phyloP scores from a whole-genome alignment of 2,113 vertebrate genomes.

The Atractosteus spatula region DNA sequence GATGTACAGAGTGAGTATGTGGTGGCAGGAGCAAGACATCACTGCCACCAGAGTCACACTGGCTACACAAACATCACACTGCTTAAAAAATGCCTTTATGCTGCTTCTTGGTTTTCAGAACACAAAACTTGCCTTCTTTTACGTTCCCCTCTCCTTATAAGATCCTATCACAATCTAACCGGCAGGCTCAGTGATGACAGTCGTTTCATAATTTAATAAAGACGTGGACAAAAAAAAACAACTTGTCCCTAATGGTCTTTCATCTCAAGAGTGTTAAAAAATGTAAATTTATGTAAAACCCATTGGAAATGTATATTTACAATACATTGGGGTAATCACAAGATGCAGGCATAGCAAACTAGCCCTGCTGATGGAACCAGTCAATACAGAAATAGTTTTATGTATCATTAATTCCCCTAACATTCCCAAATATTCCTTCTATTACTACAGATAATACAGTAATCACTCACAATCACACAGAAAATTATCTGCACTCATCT shows the following conservation, averaged over 20 bases:
- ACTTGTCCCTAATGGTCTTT: slow-evolving; percentile 63
- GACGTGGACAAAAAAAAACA: slow-evolving; percentile 47
- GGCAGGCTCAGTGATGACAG: neutral
- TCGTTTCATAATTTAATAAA: slow-evolving; percentile 67
- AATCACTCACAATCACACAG: slow-evolving; percentile 93
- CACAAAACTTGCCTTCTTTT: no score
- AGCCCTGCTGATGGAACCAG: slow-evolving; percentile 77
- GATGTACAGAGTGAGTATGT: neutral
- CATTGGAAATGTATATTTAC: slow-evolving; percentile 79
- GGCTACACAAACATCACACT: neutral
- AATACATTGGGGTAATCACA: slow-evolving; percentile 87
- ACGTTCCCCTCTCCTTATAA: no score
- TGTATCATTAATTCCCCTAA: slow-evolving; percentile 94
- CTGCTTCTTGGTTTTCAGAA: no score
- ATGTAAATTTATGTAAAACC: slow-evolving; percentile 76
- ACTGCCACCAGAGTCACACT: no score
- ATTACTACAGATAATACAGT: slow-evolving; percentile 86
- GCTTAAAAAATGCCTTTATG: no score
- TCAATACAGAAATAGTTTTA: slow-evolving; percentile 79
- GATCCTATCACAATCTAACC: no score
- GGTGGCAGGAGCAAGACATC: neutral
- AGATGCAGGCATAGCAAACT: slow-evolving; percentile 68
- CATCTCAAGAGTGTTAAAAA: slow-evolving; percentile 73
- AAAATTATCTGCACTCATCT: slow-evolving; percentile 92
- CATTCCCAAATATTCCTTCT: slow-evolving; percentile 82